Percentiles rank a stretch among this genome's conserved stretches.
These are phyloP conservation scores for Tuberolachnus salignus DNA, from an alignment of 2,888 invertebrate genomes.

Conservation along the genomic window DNA sequence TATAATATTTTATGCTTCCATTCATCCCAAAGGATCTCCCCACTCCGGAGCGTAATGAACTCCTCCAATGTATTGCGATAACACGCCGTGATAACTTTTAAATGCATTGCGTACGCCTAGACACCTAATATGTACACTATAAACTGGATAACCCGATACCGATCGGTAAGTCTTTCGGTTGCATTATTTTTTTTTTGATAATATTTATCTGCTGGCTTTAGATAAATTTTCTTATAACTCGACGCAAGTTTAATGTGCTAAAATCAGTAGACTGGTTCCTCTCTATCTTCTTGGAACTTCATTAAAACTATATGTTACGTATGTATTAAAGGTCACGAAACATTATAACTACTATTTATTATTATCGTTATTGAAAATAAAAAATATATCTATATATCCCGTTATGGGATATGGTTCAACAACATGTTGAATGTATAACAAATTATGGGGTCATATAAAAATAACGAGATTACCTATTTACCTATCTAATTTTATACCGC, in stretches of 20 bases:
- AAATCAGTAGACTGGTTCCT: too few species aligned
- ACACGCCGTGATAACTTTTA: conserved; percentile 21
- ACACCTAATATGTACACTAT: too few species aligned
- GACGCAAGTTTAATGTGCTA: background rate
- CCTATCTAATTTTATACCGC: too few species aligned
- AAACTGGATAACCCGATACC: background rate
- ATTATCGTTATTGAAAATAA: too few species aligned
- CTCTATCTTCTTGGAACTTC: too few species aligned
- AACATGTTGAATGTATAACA: too few species aligned
- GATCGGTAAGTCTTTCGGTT: background rate
- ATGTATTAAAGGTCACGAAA: background rate
- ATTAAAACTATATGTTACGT: background rate
- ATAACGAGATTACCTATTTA: too few species aligned
- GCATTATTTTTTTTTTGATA: background rate
- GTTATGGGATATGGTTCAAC: too few species aligned
- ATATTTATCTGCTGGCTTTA: background rate
- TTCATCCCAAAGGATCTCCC: conserved; percentile 46
- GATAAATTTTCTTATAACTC: too few species aligned
- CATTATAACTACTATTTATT: background rate
- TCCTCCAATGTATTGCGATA: conserved; percentile 13
- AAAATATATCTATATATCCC: too few species aligned
- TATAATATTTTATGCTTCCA: conserved; percentile 7
- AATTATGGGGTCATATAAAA: too few species aligned
- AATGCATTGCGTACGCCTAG: too few species aligned
- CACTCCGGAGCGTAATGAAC: conserved; percentile 14